These are phyloP conservation scores for Xanthia togata DNA, from an alignment of 2,888 invertebrate genomes.

Conservation along the genomic window DNA sequence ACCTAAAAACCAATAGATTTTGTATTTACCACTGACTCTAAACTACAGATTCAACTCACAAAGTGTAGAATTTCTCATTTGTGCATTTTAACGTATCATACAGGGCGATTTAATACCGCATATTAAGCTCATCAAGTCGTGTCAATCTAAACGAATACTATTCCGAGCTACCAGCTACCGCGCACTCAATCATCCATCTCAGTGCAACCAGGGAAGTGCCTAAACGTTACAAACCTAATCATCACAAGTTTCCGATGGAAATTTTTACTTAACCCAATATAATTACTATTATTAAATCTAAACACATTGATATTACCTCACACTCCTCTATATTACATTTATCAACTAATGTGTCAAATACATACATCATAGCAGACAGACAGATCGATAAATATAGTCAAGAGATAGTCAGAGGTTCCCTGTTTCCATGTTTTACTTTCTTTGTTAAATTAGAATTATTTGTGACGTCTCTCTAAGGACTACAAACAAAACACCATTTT, in stretches of 20 bases:
- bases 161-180: conserved; percentile 41
- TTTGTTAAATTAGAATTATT: conserved; percentile 61
- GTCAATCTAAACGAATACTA: conserved; percentile 57
- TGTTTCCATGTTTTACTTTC: conserved; percentile 76
- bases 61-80: conserved; percentile 39
- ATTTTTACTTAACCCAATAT: conserved; percentile 64
- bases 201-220: conserved; percentile 50
- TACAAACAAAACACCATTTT: conserved; percentile 4
- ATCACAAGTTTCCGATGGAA: conserved; percentile 75
- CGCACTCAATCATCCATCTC: conserved; percentile 43
- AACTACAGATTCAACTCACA: conserved; percentile 51
- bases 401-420: conserved; percentile 79
- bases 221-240: conserved; percentile 61
- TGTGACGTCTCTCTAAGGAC: conserved; percentile 40
- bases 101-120: conserved; percentile 53
- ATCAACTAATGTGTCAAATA: conserved; percentile 56
- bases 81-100: conserved; percentile 52
- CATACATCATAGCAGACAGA: conserved; percentile 71
- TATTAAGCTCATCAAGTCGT: conserved; percentile 69
- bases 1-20: conserved; percentile 51
- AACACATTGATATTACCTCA: conserved; percentile 70
- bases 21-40: conserved; percentile 45
- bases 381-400: conserved; percentile 78
- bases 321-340: conserved; percentile 60
- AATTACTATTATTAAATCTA: conserved; percentile 62